phyloP scores from a whole-genome alignment of 2,888 invertebrate genomes.

The Sinopyrophorus schimmeli region DNA sequence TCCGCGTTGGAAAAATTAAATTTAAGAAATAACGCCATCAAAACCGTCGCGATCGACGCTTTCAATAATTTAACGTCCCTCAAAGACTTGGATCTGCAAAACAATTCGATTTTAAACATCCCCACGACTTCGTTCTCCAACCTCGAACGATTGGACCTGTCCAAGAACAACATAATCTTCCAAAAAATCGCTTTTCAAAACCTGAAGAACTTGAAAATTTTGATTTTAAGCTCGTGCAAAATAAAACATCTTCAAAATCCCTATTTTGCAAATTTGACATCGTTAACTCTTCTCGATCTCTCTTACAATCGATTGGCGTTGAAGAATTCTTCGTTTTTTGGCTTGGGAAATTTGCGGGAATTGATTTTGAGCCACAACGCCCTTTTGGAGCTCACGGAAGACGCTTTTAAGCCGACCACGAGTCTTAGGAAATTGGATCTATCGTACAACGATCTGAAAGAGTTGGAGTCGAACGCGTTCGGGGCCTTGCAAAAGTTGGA shows the following conservation, averaged over 20 bases:
- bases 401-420: conserved; percentile 36
- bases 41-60: conserved; percentile 1
- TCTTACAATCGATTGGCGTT: conserved; percentile 35
- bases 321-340: conserved; percentile 23
- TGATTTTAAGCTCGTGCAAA: conserved; percentile 6
- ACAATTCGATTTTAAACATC: conserved; percentile 38
- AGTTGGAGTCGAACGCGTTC: conserved; percentile 40
- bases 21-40: conserved; percentile 22
- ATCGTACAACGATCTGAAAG: conserved; percentile 40
- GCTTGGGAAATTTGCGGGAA: conserved; percentile 28
- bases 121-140: conserved; percentile 30
- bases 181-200: conserved; percentile 2
- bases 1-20: conserved; percentile 20
- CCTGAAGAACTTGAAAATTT: neutral
- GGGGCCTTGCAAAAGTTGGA: conserved; percentile 39
- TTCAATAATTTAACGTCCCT: conserved; percentile 23
- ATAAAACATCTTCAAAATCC: conserved; percentile 4
- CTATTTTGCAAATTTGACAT: conserved; percentile 33
- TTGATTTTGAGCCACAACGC: conserved; percentile 42
- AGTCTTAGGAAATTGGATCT: conserved; percentile 39
- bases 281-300: conserved; percentile 42
- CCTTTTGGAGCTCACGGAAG: conserved; percentile 30
- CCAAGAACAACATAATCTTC: conserved; percentile 36
- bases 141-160: conserved; percentile 38
- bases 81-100: conserved; percentile 38